phyloP scores from a whole-genome alignment of 1,140 invertebrate genomes.

The Lanistes nyassanus region DNA sequence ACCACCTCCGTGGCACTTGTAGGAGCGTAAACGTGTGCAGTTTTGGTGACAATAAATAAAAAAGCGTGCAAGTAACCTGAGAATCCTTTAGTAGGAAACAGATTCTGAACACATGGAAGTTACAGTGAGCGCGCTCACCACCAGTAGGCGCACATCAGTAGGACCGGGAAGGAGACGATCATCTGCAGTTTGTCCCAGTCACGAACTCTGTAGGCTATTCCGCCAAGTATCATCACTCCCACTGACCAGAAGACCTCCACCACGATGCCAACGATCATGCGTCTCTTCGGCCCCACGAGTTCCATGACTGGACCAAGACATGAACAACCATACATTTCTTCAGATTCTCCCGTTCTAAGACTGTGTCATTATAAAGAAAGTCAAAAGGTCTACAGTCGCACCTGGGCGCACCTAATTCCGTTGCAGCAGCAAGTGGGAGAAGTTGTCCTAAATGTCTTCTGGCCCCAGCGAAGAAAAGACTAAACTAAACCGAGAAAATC shows the following conservation, averaged over 20 bases:
- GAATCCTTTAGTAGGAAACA: too few species aligned
- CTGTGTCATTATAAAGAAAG: not conserved
- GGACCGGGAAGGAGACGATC: conserved; percentile 78
- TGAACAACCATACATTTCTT: not conserved
- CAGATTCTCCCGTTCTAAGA: not conserved
- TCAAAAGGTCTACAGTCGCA: not conserved
- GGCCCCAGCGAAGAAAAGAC: too few species aligned
- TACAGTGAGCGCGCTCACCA: conserved; percentile 49
- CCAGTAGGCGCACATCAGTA: conserved; percentile 74
- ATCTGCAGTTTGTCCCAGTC: conserved; percentile 81
- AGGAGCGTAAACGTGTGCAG: too few species aligned
- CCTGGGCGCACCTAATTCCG: not conserved
- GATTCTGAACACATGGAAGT: too few species aligned
- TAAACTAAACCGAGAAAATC: not conserved
- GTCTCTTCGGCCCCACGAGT: conserved; percentile 68
- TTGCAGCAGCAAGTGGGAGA: not conserved
- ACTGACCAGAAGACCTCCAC: conserved; percentile 80
- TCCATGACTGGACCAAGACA: conserved; percentile 49
- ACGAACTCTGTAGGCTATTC: conserved; percentile 75
- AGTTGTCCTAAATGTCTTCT: too few species aligned
- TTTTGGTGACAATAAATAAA: too few species aligned
- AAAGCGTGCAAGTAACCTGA: too few species aligned
- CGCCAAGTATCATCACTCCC: conserved; percentile 74
- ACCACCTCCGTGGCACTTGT: too few species aligned
- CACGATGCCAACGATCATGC: conserved; percentile 76